A percentile compares a stretch with the other conserved stretches of the same genome.
Evolutionary conservation across 2,888 invertebrate species (phyloP).

Genomic region (Nipponacmea schrenckii): DNA sequence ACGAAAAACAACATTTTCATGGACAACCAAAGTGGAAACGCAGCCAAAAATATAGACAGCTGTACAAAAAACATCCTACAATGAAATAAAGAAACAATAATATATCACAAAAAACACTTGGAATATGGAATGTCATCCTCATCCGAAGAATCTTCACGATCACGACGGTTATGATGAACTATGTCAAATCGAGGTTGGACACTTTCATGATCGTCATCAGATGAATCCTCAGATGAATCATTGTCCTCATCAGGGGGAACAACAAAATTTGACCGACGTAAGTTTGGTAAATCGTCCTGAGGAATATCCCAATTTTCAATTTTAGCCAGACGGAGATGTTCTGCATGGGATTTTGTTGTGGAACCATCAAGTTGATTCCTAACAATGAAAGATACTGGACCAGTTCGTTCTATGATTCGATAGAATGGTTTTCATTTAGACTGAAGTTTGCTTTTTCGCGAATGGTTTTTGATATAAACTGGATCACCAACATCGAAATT

Average conservation of each 20-base stretch:
- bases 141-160: constrained; percentile 14
- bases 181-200: neutral
- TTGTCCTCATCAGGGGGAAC: constrained; percentile 3
- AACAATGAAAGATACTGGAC: constrained; percentile 17
- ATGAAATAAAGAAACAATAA: neutral
- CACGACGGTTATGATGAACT: neutral
- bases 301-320: no score
- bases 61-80: neutral
- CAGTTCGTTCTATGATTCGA: constrained; percentile 20
- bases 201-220: neutral
- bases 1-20: neutral
- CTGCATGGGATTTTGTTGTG: no score
- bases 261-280: no score
- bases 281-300: no score
- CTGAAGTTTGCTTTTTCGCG: constrained; percentile 14
- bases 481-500: constrained; percentile 24
- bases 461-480: constrained; percentile 24
- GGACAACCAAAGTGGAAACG: neutral
- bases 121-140: constrained; percentile 11
- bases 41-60: neutral
- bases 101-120: neutral
- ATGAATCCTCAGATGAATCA: no score
- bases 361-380: constrained; percentile 9
- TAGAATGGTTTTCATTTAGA: constrained; percentile 24
- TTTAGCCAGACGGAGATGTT: no score